Conservation (phyloP, 2,888 invertebrate species). For the Tenthredo livida region DNA sequence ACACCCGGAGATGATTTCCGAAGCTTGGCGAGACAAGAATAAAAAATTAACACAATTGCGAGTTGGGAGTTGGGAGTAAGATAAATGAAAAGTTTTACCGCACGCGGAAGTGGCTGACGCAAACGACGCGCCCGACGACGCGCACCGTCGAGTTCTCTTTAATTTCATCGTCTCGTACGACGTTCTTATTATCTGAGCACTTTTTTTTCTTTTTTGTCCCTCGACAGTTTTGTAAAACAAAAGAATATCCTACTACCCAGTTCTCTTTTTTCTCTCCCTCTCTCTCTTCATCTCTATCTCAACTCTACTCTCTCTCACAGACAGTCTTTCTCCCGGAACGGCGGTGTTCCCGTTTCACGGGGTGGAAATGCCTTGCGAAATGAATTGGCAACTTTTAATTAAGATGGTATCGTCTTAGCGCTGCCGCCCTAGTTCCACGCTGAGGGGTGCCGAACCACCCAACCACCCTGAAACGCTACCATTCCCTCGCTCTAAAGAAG, state of each 20-base stretch:
- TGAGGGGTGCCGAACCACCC: slow-evolving; percentile 35
- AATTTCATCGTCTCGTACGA: slow-evolving; percentile 71
- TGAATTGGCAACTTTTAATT: slow-evolving; percentile 79
- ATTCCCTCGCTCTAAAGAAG: neutral
- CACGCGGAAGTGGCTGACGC: slow-evolving; percentile 28
- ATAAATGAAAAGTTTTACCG: slow-evolving; percentile 18
- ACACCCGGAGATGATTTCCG: neutral
- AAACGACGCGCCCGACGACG: slow-evolving; percentile 10
- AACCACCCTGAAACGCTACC: neutral
- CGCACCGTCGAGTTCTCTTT: slow-evolving; percentile 65
- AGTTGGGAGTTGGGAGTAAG: neutral
- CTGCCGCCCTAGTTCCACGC: slow-evolving; percentile 53
- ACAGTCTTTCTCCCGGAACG: neutral
- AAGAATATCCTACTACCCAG: slow-evolving; percentile 64
- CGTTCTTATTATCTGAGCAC: slow-evolving; percentile 71
- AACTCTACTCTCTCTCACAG: too few species aligned
- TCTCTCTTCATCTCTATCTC: too few species aligned
- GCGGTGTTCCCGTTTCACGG: slow-evolving; percentile 61
- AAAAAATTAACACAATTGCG: neutral
- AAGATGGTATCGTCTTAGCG: slow-evolving; percentile 75
- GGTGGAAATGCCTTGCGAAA: slow-evolving; percentile 72
- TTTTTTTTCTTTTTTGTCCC: slow-evolving; percentile 63
- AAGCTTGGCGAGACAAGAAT: neutral
- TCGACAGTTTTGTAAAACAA: slow-evolving; percentile 67
- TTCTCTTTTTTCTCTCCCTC: slow-evolving; percentile 44